Evolutionary conservation across 2,797 vertebrate species (phyloP).

Genomic region (Myotis myotis): DNA sequence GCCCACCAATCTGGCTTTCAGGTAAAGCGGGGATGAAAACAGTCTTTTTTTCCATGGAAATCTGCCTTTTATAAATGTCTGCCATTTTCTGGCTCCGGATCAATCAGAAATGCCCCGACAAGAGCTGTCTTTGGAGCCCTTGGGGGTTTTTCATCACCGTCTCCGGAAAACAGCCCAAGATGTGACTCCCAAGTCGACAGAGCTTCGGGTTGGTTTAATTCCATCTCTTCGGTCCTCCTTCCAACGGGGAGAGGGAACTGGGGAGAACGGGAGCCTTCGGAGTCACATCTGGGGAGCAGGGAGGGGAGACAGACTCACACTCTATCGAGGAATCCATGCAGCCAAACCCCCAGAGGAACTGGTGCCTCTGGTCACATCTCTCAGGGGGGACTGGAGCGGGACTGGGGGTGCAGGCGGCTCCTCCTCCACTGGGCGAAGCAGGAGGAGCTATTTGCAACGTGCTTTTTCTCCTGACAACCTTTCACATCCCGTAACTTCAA

Average conservation of each 20-base stretch:
- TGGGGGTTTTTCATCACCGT: not conserved
- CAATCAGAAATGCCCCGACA: conserved; percentile 53
- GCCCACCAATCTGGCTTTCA: conserved; percentile 60
- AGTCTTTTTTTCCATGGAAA: not conserved
- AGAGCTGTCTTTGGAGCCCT: not conserved
- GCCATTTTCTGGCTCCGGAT: conserved; percentile 64
- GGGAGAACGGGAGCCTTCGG: not conserved
- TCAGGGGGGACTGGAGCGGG: no score
- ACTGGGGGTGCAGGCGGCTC: fast-evolving
- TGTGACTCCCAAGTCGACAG: not conserved
- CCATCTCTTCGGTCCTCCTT: not conserved
- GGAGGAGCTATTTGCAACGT: not conserved
- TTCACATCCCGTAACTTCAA: not conserved
- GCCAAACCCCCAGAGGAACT: fast-evolving
- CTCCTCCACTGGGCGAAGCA: fast-evolving
- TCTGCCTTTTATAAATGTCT: conserved; percentile 58
- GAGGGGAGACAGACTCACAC: fast-evolving
- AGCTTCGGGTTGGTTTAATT: not conserved
- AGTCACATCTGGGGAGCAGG: not conserved
- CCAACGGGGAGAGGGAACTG: not conserved
- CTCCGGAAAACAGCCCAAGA: conserved; percentile 2
- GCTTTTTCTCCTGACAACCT: not conserved
- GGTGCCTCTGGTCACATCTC: fast-evolving
- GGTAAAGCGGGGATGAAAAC: conserved; percentile 46
- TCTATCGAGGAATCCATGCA: fast-evolving